Evolutionary conservation across 2,797 vertebrate species (phyloP), one percentile per base, ranked within the genome.

Genomic region (Chaenodraco wilsoni): DNA sequence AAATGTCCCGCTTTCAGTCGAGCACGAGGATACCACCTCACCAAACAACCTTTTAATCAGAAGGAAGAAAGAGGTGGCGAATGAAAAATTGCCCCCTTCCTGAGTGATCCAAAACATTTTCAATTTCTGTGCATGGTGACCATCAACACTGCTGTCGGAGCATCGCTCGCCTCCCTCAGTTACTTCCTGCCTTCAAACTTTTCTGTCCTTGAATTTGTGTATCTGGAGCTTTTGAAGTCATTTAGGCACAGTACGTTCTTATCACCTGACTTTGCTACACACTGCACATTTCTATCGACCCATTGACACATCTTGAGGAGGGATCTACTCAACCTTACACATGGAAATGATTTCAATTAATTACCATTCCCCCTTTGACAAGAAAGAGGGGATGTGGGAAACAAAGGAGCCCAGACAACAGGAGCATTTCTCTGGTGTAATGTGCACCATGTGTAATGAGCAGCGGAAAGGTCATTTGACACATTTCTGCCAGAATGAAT

Each of bases 321-420:
- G 72, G 83, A 92, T 89, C 84, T 81, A 75, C 82, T 82, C 91
- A 91, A 88, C 92, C 90, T 92, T 87, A 90, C 88, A 89, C 88
- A 88, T 88, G 88, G 91, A 94, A 93, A 93, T 92, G 65, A 93
- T 94, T 95, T 94, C 87, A 92, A 91, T 94, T 93, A 95, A 94
- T 94, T 93, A 90, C 80, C 78, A 85, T 88, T 92, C 89, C 83
- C 33, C 86, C 69, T 88, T 87, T 92, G 91, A 88, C 86, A 82
- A 87, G 87, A 81, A 66, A 49, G 74, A 67, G 76, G 52, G 70
- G 72, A 63, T 37, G 44, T 61, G 56, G 67, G 79, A 75, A 68
- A 90, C 88, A 91, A 89, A 92, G 84, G 77, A 84, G 77, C 83
- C 77, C 81, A 74, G 88, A 92, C 90, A 94, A 93, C 88, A 88